Evolutionary conservation across 30 jellyfish, hydroid and myxozoan species (phyloP), one percentile per base, ranked within the genome.

Genomic region (Aurelia aurita): DNA sequence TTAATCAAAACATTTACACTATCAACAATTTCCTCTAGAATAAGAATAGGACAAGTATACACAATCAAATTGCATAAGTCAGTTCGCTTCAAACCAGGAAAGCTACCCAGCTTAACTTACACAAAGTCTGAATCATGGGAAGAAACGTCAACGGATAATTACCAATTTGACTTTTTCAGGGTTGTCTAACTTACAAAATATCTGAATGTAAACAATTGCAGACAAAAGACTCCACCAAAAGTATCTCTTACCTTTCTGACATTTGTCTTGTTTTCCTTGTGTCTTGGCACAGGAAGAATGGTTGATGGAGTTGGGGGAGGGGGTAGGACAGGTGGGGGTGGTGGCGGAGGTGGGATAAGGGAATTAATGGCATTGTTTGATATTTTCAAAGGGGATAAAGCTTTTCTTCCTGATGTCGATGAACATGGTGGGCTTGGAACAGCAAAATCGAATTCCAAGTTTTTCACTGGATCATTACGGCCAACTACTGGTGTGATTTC

Each of bases 261-360:
- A 23, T 64, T 31, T 21, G 25, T 18, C 7, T 22, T 23, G 43
- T 5, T 35, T 19, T 23, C 53, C 53, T 53, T 45, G 53, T 2
- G 28, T 22, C 32, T 63, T 18, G 58, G 74, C 1, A 45, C 43
- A 20, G 90, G 72, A 10, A 63, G 63, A 26, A 77, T 88, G 6
- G 96, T 92, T 53, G 92, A 91, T 51, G 69, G 57, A 21, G 84
- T 89, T 75, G 89, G 91, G 1, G 95, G 95, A 19, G 89, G 90
- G 34, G 96, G 85, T 5, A 43, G 57, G 8, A 34, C 11, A 6
- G 88, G 69, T 65, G 97, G 97, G 25, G 87, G 75, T 44, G 35
- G 60, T 49, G 93, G 80, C 10, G 58, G 29, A 26, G 64, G 65
- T 21, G 71, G 21, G 25, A 64, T 34, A 64, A 26, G 47, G 46